Evolutionary conservation across 2,797 vertebrate genomes (phyloP), one percentile per base, ranked within the genome.

Genomic region (Triplophysa yarkandensis): DNA sequence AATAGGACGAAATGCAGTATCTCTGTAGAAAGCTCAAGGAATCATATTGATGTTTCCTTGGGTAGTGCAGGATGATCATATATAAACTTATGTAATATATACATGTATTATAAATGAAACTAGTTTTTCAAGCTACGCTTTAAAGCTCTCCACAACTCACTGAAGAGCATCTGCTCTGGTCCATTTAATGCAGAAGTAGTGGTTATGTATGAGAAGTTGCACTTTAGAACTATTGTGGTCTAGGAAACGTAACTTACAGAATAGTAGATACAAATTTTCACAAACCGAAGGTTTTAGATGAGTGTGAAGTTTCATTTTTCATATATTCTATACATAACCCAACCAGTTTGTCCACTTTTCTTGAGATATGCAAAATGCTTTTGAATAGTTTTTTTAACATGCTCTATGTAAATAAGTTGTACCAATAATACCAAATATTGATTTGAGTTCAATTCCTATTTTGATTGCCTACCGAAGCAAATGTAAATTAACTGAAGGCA

Each of bases 281-380:
- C 34, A 61, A 34, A 61, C 19, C 9, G 13, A 50, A 8, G 21
- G 6, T 7, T 21, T 8, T 21, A 19, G 36, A 11, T 50, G 19
- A 50, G 41, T 44, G 17, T 6, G 7, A 14, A 16, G 39, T 41
- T 11, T 27, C 0, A 2, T 27, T 62, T 48, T 36, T 6, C 32
- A 30, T 19, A 13, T 3, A 30, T 62, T 71, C 21, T 27, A n/a
- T 14, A 25, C 21, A 3, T 30, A 23, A 41, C 57, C 32, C 39
- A 23, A 52, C 23, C 58, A 39, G 69, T 71, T 52, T 71, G 17
- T 63, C 10, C 14, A n/a, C 48, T 44, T 64, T 46, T 44, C 14
- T 44, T 17, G 27, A 32, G 27, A 44, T 9, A 30, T 10, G 32
- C 32, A 54, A 48, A 71, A 50, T 0, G 23, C 17, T 19, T 71